These are phyloP conservation scores for Sebastes fasciatus DNA, from an alignment of 2,113 vertebrate species.

Conservation along the genomic window DNA sequence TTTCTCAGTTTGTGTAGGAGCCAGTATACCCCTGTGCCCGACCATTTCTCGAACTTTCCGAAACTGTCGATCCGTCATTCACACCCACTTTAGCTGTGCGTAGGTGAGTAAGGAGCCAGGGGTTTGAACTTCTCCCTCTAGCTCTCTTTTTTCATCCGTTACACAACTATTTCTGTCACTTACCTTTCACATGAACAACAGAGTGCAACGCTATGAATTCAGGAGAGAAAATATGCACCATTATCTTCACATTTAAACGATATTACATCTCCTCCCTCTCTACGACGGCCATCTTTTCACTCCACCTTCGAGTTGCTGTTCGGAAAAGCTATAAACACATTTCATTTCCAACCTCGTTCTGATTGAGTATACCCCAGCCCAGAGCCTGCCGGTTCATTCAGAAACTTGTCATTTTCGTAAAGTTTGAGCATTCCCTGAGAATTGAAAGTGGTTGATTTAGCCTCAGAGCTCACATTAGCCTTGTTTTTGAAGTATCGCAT, in stretches of 20 bases:
- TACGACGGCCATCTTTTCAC: background rate
- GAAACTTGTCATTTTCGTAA: conserved; percentile 2
- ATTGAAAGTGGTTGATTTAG: background rate
- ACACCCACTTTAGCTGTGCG: background rate
- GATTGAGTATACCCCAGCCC: background rate
- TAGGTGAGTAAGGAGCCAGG: background rate
- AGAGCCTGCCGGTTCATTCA: background rate
- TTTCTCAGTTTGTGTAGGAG: background rate
- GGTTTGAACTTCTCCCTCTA: background rate
- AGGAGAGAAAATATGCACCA: background rate
- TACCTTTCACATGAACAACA: background rate
- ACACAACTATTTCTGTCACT: too few relatives aligned
- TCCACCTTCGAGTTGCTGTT: too few relatives aligned
- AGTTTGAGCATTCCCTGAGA: too few relatives aligned
- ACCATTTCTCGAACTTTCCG: background rate
- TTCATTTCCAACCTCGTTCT: background rate
- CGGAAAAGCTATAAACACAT: background rate
- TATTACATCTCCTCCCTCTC: background rate
- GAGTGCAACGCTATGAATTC: background rate
- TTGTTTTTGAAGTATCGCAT: too few relatives aligned
- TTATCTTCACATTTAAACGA: background rate
- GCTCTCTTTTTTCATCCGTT: too few relatives aligned
- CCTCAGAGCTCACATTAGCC: too few relatives aligned
- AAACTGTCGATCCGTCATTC: background rate
- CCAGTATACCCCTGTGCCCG: background rate